A percentile compares a stretch with the other conserved stretches of the same genome.
These are phyloP conservation scores for Drosophila dunni DNA, from an alignment of 1,140 invertebrate species.

Conservation along the genomic window DNA sequence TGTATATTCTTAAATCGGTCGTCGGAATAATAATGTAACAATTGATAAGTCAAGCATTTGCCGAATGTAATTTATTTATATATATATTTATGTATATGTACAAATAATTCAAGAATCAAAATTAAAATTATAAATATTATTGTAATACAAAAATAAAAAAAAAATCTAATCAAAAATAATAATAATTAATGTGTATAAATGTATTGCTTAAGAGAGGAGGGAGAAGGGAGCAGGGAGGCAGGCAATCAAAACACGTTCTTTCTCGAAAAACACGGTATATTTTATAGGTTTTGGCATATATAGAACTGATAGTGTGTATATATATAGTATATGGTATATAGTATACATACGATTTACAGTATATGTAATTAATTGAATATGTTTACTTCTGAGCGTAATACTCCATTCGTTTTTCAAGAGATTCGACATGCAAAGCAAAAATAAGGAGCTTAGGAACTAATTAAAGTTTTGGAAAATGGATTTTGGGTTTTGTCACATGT, in stretches of 20 bases:
- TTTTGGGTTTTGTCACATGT: background rate
- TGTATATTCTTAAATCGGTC: conserved; percentile 9
- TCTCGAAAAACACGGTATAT: conserved; percentile 34
- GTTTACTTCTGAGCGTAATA: background rate
- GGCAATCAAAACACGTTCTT: background rate
- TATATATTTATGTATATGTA: conserved; percentile 30
- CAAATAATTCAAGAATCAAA: conserved; percentile 42
- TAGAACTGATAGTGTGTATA: conserved; percentile 22
- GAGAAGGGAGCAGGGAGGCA: too few species aligned
- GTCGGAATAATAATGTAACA: background rate
- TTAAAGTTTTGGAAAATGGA: conserved; percentile 22
- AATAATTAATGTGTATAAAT: background rate
- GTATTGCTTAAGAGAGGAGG: background rate
- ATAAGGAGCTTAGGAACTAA: conserved; percentile 20
- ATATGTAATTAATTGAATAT: conserved; percentile 13
- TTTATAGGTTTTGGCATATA: conserved; percentile 66
- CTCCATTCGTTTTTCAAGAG: background rate
- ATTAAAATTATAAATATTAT: conserved; percentile 26
- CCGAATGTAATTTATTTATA: conserved; percentile 41
- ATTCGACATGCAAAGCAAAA: background rate
- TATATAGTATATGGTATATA: background rate
- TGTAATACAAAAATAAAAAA: conserved; percentile 7
- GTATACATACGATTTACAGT: conserved; percentile 3
- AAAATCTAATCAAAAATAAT: background rate
- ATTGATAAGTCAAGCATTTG: conserved; percentile 36